phyloP scores from a whole-genome alignment of 2,113 vertebrate genomes.

The Nothocercus nigrocapillus region DNA sequence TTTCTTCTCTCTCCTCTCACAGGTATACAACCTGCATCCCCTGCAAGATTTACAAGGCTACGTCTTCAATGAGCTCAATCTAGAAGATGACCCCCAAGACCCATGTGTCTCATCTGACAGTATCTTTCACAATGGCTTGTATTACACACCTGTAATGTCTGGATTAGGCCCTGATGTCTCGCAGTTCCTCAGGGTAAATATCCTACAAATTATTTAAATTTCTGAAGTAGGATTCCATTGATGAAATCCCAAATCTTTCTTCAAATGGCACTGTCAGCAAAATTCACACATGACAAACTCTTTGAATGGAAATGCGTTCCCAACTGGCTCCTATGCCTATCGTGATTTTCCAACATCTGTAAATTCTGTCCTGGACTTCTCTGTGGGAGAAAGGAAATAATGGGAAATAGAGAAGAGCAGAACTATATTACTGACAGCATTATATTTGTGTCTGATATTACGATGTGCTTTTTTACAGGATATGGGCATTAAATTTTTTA shows the following conservation, averaged over 20 bases:
- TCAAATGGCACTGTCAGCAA: background rate
- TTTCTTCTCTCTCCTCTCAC: background rate
- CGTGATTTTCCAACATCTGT: background rate
- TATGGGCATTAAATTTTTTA: conserved; percentile 70
- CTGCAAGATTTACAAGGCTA: conserved; percentile 78
- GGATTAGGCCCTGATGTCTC: conserved; percentile 70
- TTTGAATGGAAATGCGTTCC: background rate
- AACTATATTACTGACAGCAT: background rate
- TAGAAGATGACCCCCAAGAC: conserved; percentile 61
- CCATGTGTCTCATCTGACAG: conserved; percentile 65
- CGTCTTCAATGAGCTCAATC: conserved; percentile 45
- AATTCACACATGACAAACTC: background rate
- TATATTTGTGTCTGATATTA: accelerated
- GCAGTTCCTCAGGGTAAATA: conserved; percentile 67
- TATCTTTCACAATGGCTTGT: conserved; percentile 75
- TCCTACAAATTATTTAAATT: background rate
- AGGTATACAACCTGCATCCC: conserved; percentile 81
- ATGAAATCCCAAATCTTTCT: background rate
- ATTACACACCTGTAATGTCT: conserved; percentile 66
- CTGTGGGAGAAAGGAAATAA: background rate
- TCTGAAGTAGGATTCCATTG: background rate
- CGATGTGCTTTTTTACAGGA: conserved; percentile 45
- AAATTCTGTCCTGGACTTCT: background rate
- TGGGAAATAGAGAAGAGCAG: background rate
- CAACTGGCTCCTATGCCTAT: background rate